Evolutionary conservation across 2,797 vertebrate species (phyloP).

Genomic region (Distichodus sexfasciatus): DNA sequence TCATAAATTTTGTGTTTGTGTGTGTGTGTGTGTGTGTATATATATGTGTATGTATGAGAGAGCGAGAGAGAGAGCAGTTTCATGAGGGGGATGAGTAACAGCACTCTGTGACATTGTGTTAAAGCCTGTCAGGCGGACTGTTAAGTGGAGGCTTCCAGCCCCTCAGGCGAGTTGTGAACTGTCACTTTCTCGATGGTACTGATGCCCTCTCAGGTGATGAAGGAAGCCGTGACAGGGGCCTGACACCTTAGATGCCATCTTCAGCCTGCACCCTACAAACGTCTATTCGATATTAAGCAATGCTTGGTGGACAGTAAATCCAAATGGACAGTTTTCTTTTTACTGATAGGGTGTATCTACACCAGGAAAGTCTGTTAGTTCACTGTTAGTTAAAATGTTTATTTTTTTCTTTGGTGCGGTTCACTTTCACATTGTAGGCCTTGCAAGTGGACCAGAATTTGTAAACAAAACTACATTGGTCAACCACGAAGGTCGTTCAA

Average conservation of each 20-base stretch:
- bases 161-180: constrained; percentile 23
- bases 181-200: constrained; percentile 24
- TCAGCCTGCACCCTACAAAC: neutral
- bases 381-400: too few relatives aligned
- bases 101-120: constrained; percentile 27
- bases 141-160: constrained; percentile 27
- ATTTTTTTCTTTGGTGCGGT: too few relatives aligned
- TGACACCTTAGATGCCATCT: constrained; percentile 19
- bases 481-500: too few relatives aligned
- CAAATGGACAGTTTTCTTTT: constrained; percentile 11
- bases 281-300: neutral
- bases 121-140: constrained; percentile 33
- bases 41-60: neutral
- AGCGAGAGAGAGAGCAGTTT: neutral
- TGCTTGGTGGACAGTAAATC: neutral
- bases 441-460: too few relatives aligned
- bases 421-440: too few relatives aligned
- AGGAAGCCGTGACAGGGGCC: constrained; percentile 13
- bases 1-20: neutral
- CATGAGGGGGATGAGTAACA: constrained; percentile 22
- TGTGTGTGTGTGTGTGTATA: neutral
- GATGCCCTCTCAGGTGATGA: constrained; percentile 25
- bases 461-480: too few relatives aligned
- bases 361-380: too few relatives aligned
- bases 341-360: constrained; percentile 19